phyloP scores from a whole-genome alignment of 2,797 vertebrate genomes.

The Acanthopagrus latus region DNA sequence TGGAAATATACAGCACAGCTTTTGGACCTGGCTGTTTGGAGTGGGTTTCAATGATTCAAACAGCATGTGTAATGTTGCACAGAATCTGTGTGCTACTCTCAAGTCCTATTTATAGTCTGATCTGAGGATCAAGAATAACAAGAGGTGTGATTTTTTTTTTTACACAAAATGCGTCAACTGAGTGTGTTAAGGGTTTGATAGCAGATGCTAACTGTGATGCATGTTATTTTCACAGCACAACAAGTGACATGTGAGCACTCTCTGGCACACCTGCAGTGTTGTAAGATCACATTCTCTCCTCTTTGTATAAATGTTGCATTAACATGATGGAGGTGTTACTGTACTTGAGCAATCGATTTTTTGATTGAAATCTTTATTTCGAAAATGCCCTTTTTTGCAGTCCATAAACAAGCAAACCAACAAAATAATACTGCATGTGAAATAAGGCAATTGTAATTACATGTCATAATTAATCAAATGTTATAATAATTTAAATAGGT shows the following conservation, averaged over 20 bases:
- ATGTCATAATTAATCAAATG: too few relatives aligned
- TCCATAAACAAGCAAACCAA: too few relatives aligned
- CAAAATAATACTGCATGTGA: too few relatives aligned
- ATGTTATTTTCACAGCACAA: slow-evolving; percentile 43
- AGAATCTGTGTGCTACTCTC: too few relatives aligned
- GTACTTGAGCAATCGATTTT: neutral
- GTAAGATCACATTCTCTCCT: slow-evolving; percentile 34
- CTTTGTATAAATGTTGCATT: neutral
- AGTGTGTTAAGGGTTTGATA: neutral
- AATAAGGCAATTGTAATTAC: too few relatives aligned
- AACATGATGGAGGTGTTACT: neutral
- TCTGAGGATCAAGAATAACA: neutral
- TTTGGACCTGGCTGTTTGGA: too few relatives aligned
- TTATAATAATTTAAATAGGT: too few relatives aligned
- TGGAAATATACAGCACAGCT: too few relatives aligned
- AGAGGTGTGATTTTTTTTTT: neutral
- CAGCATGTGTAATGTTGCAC: too few relatives aligned
- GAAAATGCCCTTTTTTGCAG: too few relatives aligned
- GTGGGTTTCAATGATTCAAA: too few relatives aligned
- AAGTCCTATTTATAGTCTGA: neutral
- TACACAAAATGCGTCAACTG: neutral
- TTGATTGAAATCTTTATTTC: too few relatives aligned
- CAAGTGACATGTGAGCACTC: slow-evolving; percentile 50
- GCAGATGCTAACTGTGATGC: neutral
- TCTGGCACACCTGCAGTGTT: slow-evolving; percentile 37